Evolutionary conservation across 2,113 vertebrate genomes (phyloP), one percentile per base, ranked within the genome.

Genomic region (Prionailurus bengalensis): DNA sequence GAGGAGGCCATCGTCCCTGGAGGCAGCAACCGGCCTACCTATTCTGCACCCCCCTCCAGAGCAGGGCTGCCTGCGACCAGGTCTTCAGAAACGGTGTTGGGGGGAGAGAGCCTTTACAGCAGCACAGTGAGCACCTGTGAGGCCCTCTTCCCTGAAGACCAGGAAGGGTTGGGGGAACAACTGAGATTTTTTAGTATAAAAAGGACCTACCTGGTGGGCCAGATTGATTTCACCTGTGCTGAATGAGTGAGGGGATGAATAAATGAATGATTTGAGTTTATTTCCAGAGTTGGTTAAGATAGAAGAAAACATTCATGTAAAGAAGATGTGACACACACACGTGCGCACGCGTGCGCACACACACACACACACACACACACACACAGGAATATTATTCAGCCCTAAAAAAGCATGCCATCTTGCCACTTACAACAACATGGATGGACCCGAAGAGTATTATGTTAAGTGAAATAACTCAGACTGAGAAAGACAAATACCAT

Each of bases 211-310:
- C 55, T 74, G 55, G 83, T 74, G 21, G 31, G 33, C 31, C 51
- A 51, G 61, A 61, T 58, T 79, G 92, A 58, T 31, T 42, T 83
- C 86, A 42, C 11, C 10, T 70, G 33, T 66, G 51, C 68, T 86
- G 51, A 86, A 55, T 16, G 61, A 92, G 58, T 25, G 45, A 83
- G 33, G 33, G 29, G 31, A 45, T 17, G 76, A 45, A 5, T 27
- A 29, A 83, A 48, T 76, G 68, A 39, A 66, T 12, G 36, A 55
- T 51, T 73, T 51, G 51, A 51, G 51, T 55, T 81, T 29, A 84
- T 55, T 94, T 83, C 61, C 76, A 82, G 65, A 95, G 17, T 85
- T 91, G 73, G 94, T 93, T 83, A 91, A 91, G 58, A 63, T 29
- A 83, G 63, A 84, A 76, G 31, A 70, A 95, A 70, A 70, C 39